Conservation (phyloP, 1,140 invertebrate genomes). For the Bombus confusus region DNA sequence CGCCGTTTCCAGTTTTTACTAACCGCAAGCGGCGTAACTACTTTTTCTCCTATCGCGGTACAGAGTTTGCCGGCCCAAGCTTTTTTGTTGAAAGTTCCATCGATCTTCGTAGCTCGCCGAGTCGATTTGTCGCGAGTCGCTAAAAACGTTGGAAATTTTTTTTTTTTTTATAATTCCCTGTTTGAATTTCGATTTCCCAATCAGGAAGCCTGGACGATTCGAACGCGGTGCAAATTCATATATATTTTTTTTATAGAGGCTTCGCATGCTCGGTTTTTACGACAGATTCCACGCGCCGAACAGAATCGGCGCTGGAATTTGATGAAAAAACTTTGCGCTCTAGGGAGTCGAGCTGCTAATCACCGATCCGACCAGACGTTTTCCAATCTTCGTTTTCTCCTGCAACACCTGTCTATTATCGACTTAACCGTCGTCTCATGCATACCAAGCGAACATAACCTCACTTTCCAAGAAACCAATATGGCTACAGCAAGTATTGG, state of each 20-base stretch:
- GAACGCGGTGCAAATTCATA: neutral
- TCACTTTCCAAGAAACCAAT: too few species aligned
- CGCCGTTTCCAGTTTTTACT: too few species aligned
- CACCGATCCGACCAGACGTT: neutral
- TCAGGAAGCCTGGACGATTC: too few species aligned
- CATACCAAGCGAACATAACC: neutral
- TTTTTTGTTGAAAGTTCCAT: too few species aligned
- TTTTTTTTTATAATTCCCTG: too few species aligned
- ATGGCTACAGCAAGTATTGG: too few species aligned
- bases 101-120: too few species aligned
- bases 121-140: too few species aligned
- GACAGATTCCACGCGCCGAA: neutral
- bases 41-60: too few species aligned
- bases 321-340: neutral
- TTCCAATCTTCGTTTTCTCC: neutral
- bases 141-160: too few species aligned
- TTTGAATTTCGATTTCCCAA: neutral
- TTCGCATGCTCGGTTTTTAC: neutral
- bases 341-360: neutral
- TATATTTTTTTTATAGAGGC: neutral
- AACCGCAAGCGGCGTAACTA: too few species aligned
- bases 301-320: neutral
- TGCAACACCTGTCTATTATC: neutral
- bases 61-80: too few species aligned
- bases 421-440: neutral